Evolutionary conservation across 1,140 invertebrate species (phyloP).

Genomic region (Drosophila seguyi): DNA sequence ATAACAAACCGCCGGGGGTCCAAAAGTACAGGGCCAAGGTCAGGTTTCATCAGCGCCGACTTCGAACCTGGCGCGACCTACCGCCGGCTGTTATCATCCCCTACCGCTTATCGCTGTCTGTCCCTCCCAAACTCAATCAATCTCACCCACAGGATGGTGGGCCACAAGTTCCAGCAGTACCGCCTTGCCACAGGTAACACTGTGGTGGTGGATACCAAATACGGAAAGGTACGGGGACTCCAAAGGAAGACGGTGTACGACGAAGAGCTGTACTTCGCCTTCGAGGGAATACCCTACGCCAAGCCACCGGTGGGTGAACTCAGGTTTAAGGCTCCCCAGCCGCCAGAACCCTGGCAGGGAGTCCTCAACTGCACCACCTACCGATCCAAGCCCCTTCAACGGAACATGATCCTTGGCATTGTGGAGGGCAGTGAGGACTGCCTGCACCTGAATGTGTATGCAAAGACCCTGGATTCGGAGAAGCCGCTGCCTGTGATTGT

Average conservation of each 20-base stretch:
- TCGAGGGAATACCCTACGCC: constrained; percentile 85
- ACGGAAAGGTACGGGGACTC: constrained; percentile 59
- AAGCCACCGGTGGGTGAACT: constrained; percentile 85
- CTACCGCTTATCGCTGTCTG: constrained; percentile 8
- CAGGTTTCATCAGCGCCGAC: background rate
- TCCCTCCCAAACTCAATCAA: background rate
- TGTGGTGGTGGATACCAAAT: constrained; percentile 51
- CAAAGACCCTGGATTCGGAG: constrained; percentile 68
- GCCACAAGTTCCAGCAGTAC: constrained; percentile 63
- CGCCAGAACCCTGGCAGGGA: constrained; percentile 85
- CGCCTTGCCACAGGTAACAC: constrained; percentile 59
- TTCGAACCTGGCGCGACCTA: constrained; percentile 25
- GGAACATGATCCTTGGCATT: constrained; percentile 54
- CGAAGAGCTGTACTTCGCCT: constrained; percentile 65
- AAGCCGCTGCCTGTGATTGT: constrained; percentile 87
- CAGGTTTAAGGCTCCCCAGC: constrained; percentile 86
- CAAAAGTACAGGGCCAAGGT: constrained; percentile 18
- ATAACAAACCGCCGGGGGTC: background rate
- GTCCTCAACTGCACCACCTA: constrained; percentile 86
- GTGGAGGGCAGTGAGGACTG: constrained; percentile 90
- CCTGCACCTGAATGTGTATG: constrained; percentile 92
- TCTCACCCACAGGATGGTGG: constrained; percentile 45
- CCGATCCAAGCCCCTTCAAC: constrained; percentile 62
- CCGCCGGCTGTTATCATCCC: background rate
- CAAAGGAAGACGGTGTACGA: constrained; percentile 71